These are phyloP conservation scores for Antrozous pallidus DNA, from an alignment of 2,797 vertebrate species.

Conservation along the genomic window DNA sequence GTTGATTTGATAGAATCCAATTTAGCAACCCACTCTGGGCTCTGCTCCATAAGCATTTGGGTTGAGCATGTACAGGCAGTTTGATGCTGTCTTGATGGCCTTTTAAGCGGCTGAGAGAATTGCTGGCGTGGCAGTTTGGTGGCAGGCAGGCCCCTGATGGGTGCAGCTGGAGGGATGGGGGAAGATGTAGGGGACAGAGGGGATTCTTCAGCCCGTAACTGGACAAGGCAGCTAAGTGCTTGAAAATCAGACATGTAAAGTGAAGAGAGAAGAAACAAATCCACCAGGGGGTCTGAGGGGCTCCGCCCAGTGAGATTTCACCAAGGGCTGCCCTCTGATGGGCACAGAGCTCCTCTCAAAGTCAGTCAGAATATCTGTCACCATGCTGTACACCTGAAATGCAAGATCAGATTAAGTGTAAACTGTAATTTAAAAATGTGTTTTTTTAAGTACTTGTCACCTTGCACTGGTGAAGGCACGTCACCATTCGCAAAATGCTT, in stretches of 20 bases:
- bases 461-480: accelerated
- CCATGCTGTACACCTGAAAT: background rate
- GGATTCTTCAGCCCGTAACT: background rate
- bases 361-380: background rate
- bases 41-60: slow-evolving; percentile 82
- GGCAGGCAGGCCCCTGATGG: slow-evolving; percentile 43
- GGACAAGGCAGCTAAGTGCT: background rate
- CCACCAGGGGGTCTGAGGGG: too few relatives aligned
- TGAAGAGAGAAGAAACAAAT: background rate
- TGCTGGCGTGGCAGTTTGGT: slow-evolving; percentile 76
- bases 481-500: background rate
- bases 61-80: slow-evolving; percentile 81
- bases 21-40: slow-evolving; percentile 84
- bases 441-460: background rate
- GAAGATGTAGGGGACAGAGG: background rate
- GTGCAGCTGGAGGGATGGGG: background rate
- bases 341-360: background rate
- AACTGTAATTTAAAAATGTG: background rate
- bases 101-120: slow-evolving; percentile 82
- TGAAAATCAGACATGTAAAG: background rate
- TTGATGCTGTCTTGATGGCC: slow-evolving; percentile 83
- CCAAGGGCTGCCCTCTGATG: background rate
- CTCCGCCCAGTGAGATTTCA: background rate
- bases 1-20: slow-evolving; percentile 85
- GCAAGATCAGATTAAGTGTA: background rate